These are phyloP conservation scores for Camptogramma bilineatum DNA, from an alignment of 2,888 invertebrate genomes.

Conservation along the genomic window DNA sequence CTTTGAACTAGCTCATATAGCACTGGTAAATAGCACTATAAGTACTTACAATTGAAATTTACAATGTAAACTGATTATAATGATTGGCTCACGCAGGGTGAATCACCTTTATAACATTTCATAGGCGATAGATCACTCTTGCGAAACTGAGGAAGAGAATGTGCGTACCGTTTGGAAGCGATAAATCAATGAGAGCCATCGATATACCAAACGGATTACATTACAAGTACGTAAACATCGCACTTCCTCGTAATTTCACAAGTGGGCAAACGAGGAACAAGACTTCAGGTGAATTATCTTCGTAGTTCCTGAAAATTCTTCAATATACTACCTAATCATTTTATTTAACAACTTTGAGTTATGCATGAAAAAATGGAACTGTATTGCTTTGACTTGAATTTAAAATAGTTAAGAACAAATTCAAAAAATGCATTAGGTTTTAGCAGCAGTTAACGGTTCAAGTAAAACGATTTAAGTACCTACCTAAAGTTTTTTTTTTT, in stretches of 20 bases:
- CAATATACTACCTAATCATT: neutral
- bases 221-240: conserved; percentile 50
- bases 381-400: neutral
- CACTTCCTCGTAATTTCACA: conserved; percentile 29
- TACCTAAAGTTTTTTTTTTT: no score
- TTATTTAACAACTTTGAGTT: no score
- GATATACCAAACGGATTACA: conserved; percentile 64
- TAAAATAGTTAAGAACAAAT: neutral
- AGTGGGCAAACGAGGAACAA: conserved; percentile 4
- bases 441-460: neutral
- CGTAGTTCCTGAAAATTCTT: neutral
- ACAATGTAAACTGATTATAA: conserved; percentile 31
- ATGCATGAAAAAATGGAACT: neutral
- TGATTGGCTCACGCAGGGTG: conserved; percentile 45
- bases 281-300: conserved; percentile 7
- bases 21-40: neutral
- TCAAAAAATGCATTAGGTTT: no score
- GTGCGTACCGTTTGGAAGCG: conserved; percentile 56
- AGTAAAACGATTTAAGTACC: no score
- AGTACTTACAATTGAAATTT: neutral
- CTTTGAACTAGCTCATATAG: neutral
- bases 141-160: conserved; percentile 69
- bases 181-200: conserved; percentile 72
- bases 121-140: conserved; percentile 62
- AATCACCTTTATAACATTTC: conserved; percentile 57